Conservation (phyloP, 2,113 vertebrate genomes). For the Laterallus jamaicensis region DNA sequence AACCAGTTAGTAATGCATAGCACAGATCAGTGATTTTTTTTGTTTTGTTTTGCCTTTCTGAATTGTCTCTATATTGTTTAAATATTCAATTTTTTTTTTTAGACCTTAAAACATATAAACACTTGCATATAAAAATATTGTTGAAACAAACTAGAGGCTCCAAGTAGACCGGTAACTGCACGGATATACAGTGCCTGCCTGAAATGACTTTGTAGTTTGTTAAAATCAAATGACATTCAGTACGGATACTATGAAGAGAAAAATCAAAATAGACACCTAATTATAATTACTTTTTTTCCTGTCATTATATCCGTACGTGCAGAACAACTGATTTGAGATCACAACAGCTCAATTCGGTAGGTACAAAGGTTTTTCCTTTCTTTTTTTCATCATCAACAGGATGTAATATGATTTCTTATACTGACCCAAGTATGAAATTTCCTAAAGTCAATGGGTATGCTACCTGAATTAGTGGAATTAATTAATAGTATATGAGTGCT, state of each 20-base stretch:
- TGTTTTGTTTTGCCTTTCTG: not conserved
- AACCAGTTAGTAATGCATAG: not conserved
- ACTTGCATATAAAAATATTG: conserved; percentile 23
- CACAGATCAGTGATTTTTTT: not conserved
- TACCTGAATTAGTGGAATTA: conserved; percentile 43
- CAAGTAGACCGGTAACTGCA: conserved; percentile 50
- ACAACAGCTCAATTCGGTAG: conserved; percentile 68
- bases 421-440: conserved; percentile 52
- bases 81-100: not conserved
- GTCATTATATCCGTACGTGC: conserved; percentile 76
- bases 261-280: conserved; percentile 81
- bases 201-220: conserved; percentile 73
- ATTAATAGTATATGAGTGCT: conserved; percentile 5
- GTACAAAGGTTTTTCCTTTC: conserved; percentile 70
- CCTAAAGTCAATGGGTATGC: not conserved
- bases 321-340: conserved; percentile 78
- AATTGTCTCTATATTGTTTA: not conserved
- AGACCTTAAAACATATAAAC: conserved; percentile 30
- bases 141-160: conserved; percentile 49
- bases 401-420: conserved; percentile 54
- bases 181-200: conserved; percentile 45
- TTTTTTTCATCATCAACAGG: conserved; percentile 60
- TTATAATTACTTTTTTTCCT: conserved; percentile 78
- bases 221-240: conserved; percentile 82
- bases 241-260: conserved; percentile 77